Evolutionary conservation across 2,888 invertebrate species (phyloP).

Genomic region (Brachynemurus nebulosus): DNA sequence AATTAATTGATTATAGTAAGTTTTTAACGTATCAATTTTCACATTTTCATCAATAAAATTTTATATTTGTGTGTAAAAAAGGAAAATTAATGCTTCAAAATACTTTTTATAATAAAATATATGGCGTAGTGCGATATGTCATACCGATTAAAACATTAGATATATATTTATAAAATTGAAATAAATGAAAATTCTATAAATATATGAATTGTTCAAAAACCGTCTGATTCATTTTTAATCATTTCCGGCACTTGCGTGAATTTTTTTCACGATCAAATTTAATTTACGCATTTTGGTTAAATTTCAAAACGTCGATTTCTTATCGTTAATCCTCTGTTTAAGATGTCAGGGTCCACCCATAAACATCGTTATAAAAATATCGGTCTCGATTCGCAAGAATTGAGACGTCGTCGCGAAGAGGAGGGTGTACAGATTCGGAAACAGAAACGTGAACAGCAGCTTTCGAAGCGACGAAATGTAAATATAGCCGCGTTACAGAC

Average conservation of each 20-base stretch:
- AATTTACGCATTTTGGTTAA: too few relatives aligned
- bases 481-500: conserved; percentile 29
- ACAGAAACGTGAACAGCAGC: conserved; percentile 88
- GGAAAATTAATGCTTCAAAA: neutral
- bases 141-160: too few relatives aligned
- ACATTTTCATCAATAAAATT: neutral
- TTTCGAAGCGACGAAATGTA: conserved; percentile 86
- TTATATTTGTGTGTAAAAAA: neutral
- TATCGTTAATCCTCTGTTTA: too few relatives aligned
- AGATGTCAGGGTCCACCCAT: conserved; percentile 74
- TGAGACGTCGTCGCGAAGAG: conserved; percentile 84
- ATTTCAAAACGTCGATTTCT: too few relatives aligned
- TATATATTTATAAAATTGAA: too few relatives aligned
- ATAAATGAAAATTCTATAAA: too few relatives aligned
- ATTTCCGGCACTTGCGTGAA: too few relatives aligned
- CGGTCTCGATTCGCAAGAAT: conserved; percentile 81
- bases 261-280: too few relatives aligned
- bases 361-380: conserved; percentile 91
- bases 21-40: neutral
- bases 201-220: too few relatives aligned
- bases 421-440: conserved; percentile 92
- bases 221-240: too few relatives aligned
- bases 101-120: too few relatives aligned
- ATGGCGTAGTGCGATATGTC: too few relatives aligned
- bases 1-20: neutral